A percentile compares a stretch with the other conserved stretches of the same genome.
phyloP scores from a whole-genome alignment of 2,113 vertebrate species.

The Mellivora capensis region DNA sequence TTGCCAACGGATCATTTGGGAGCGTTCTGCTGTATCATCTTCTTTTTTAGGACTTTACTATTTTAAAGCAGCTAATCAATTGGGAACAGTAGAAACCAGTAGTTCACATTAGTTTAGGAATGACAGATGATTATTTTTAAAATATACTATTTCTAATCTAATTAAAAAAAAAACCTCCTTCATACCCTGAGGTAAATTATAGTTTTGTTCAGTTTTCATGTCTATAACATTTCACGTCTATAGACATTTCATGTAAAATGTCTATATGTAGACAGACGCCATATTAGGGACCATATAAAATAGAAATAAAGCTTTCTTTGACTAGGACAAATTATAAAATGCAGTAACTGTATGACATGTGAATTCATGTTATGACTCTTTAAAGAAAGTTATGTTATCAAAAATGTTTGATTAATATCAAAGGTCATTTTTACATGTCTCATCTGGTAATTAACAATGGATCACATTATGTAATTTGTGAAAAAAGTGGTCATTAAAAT shows the following conservation, averaged over 20 bases:
- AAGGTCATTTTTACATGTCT: constrained; percentile 72
- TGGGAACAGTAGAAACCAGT: constrained; percentile 37
- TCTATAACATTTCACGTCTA: not conserved
- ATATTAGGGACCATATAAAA: constrained; percentile 37
- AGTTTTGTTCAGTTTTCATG: constrained; percentile 9
- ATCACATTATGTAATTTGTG: constrained; percentile 73
- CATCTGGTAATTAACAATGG: constrained; percentile 78
- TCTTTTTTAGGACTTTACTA: constrained; percentile 65
- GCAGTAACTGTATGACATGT: constrained; percentile 45
- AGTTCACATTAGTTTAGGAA: constrained; percentile 26
- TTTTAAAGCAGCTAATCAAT: constrained; percentile 54
- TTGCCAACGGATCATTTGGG: constrained; percentile 59
- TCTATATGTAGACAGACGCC: not conserved
- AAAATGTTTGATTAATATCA: constrained; percentile 75
- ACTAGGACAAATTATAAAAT: constrained; percentile 62
- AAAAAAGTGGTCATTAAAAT: constrained; percentile 77
- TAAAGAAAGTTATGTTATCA: constrained; percentile 70
- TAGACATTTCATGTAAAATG: not conserved
- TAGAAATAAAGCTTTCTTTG: constrained; percentile 51
- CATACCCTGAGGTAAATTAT: not conserved
- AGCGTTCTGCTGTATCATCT: constrained; percentile 39
- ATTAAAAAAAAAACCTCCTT: not conserved
- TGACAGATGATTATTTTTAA: constrained; percentile 7
- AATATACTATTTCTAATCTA: constrained; percentile 12
- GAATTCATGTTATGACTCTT: constrained; percentile 65